phyloP scores from a whole-genome alignment of 2,113 vertebrate genomes.

The Gnathonemus echidnorhynchus region DNA sequence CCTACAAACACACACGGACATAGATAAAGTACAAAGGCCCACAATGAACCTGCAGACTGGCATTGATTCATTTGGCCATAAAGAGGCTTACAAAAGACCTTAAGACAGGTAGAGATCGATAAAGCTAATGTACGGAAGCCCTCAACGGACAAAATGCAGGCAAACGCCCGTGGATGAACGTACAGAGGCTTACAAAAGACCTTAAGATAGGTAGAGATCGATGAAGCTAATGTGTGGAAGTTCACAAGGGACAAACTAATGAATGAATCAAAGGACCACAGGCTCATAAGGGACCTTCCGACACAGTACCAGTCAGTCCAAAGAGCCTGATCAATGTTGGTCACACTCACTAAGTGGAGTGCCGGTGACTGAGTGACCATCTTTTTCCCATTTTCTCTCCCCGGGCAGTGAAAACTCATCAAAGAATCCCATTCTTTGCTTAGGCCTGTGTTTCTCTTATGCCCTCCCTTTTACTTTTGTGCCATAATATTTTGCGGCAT shows the following conservation, averaged over 20 bases:
- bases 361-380: not conserved
- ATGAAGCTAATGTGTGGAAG: not conserved
- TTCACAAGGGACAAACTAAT: not conserved
- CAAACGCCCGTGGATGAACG: not conserved
- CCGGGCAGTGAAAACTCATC: not conserved
- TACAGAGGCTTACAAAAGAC: not conserved
- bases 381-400: not conserved
- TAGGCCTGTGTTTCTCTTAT: not conserved
- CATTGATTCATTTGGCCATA: not conserved
- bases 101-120: not conserved
- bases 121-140: not conserved
- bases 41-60: not conserved
- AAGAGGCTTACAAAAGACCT: not conserved
- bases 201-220: not conserved
- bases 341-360: not conserved
- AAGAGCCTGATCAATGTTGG: conserved; percentile 3
- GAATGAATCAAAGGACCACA: not conserved
- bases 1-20: not conserved
- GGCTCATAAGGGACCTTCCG: not conserved
- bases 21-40: not conserved
- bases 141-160: not conserved
- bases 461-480: not conserved
- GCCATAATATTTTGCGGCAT: not conserved
- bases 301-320: not conserved
- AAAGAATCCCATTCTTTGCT: not conserved